Base-by-base conservation (phyloP, 2,113 vertebrate species). In the Lophius piscatorius region DNA sequence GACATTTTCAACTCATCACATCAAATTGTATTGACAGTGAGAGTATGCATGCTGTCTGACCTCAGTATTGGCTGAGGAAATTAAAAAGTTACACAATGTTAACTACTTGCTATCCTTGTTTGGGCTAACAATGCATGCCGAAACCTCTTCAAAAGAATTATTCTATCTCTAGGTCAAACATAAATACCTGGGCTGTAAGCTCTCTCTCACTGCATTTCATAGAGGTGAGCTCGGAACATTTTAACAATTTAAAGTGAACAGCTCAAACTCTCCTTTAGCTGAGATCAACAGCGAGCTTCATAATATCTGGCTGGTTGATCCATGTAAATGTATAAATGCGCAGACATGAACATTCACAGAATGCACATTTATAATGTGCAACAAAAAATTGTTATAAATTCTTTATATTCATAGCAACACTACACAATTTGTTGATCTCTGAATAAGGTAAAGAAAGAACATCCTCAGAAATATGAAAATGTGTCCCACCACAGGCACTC, bases 1-100 rank as follows among this genome's bases (percentile, higher is more conserved):
- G 45, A 72, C 75, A 68, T 65, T 62, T 77, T 82, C 67, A 74
- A 40, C 52, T 78, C 73, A 21, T 52, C 51, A 39, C 39, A 45
- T 69, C 50, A 55, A 57, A 60, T 56, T 82, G 67, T 78, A 85
- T 52, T 58, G 79, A 66, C 70, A 45, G 49, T 21, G 59, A 73
- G 49, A 51, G 56, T 58, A 70, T 42, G 59, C 34, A 46, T 60
- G 76, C 84, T 74, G 88, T 81, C 71, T 66, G 50, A 66, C 33
- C 48, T 45, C 23, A 70, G 59, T 36, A 29, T 5, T 29, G 26
- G 54, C 45, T 44, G 36, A 66, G 33, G 28, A 52, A 57, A 63
- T 62, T 47, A 58, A 64, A 55, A 35, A 35, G 12, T 14, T 5
- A 12, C n/a, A 12, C 12, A 14, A 38, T 29, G 55, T 33, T 83